phyloP scores from a whole-genome alignment of 1,140 invertebrate species.

The Mamestra configurata region DNA sequence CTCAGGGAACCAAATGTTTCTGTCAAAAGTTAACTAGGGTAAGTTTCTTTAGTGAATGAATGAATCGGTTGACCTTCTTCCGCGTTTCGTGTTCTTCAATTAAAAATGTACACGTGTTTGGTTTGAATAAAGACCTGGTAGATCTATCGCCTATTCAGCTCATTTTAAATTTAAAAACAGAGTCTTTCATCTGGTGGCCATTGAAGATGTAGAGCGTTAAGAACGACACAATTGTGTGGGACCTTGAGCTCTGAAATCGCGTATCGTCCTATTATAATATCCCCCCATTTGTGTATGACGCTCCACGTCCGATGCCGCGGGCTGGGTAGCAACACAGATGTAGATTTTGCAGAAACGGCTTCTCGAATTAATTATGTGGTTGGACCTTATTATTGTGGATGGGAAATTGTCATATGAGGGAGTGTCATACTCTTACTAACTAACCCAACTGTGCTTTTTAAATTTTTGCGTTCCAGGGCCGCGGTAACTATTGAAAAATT shows the following conservation, averaged over 20 bases:
- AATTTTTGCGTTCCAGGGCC: too few species aligned
- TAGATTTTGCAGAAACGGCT: constrained; percentile 4
- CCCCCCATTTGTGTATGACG: constrained; percentile 56
- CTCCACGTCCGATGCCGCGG: constrained; percentile 36
- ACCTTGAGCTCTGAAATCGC: constrained; percentile 57
- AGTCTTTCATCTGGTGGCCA: constrained; percentile 5
- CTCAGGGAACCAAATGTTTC: neutral
- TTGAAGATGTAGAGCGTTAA: constrained; percentile 45
- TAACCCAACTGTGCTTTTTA: too few species aligned
- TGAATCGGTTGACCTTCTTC: neutral
- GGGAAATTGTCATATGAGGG: too few species aligned
- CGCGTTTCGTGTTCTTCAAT: neutral
- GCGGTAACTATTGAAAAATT: too few species aligned
- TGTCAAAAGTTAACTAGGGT: constrained; percentile 7
- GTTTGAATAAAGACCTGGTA: neutral
- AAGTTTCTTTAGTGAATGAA: constrained; percentile 1
- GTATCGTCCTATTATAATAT: constrained; percentile 56
- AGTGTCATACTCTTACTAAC: too few species aligned
- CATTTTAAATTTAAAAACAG: constrained; percentile 16
- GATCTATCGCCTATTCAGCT: neutral
- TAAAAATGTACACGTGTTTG: neutral
- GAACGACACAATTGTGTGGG: constrained; percentile 51
- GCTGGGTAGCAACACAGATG: constrained; percentile 32
- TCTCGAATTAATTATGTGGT: neutral
- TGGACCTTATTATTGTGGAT: too few species aligned